A percentile compares a stretch with the other conserved stretches of the same genome.
Evolutionary conservation across 2,797 vertebrate genomes (phyloP).

Genomic region (Rhinichthys osculus): DNA sequence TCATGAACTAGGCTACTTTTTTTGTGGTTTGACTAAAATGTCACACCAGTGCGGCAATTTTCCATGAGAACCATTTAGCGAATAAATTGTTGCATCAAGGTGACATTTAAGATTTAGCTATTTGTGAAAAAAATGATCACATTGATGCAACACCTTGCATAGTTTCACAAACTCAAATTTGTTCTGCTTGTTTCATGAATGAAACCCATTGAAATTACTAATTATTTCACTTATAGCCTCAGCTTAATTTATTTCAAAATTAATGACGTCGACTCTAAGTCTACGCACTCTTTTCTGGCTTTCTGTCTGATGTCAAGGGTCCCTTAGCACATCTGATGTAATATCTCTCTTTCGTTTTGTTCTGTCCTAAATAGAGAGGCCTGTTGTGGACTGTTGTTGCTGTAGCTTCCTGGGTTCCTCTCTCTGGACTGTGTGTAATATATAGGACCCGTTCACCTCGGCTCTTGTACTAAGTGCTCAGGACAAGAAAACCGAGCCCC

Average conservation of each 20-base stretch:
- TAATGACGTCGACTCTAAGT: neutral
- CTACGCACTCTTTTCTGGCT: neutral
- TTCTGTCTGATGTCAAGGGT: neutral
- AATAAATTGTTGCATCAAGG: neutral
- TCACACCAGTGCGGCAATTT: neutral
- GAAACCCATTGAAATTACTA: neutral
- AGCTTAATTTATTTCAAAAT: neutral
- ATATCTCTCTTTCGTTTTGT: neutral
- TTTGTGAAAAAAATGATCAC: neutral
- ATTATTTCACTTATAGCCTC: too few relatives aligned
- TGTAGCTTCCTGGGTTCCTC: neutral
- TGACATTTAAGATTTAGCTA: neutral
- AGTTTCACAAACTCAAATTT: neutral
- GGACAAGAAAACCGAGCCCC: slow-evolving; percentile 65
- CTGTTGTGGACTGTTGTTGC: neutral
- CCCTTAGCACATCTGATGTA: neutral
- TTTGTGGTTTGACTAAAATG: too few relatives aligned
- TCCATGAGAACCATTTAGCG: neutral
- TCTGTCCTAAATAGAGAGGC: slow-evolving; percentile 8
- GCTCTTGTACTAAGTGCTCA: slow-evolving; percentile 64
- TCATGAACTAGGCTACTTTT: neutral
- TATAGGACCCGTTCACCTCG: slow-evolving; percentile 6
- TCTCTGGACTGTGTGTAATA: slow-evolving; percentile 28
- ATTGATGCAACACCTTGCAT: neutral
- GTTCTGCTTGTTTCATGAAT: neutral